These are phyloP conservation scores for Botia kubotai DNA, from an alignment of 2,797 vertebrate species.

Conservation along the genomic window DNA sequence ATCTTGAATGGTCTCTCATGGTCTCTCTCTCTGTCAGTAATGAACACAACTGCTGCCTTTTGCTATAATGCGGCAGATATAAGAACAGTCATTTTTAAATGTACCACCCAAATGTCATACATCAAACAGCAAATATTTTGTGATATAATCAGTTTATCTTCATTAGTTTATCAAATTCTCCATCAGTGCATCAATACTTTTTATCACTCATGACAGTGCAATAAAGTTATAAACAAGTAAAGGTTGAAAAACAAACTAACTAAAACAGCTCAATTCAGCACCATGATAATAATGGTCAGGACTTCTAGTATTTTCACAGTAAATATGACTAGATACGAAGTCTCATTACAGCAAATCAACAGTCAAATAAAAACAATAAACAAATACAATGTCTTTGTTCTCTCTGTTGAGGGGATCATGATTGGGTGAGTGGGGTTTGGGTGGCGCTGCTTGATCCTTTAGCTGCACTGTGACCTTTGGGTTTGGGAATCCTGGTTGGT, in stretches of 20 bases:
- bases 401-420: slow-evolving; percentile 5
- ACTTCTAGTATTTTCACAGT: background rate
- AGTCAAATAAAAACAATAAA: background rate
- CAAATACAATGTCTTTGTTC: background rate
- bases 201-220: background rate
- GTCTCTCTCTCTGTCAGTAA: too few relatives aligned
- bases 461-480: slow-evolving; percentile 77
- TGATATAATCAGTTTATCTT: too few relatives aligned
- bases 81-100: slow-evolving; percentile 10
- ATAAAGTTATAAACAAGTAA: background rate
- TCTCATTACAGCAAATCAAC: too few relatives aligned
- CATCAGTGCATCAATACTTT: slow-evolving; percentile 3
- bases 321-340: background rate
- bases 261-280: background rate
- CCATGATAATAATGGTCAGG: background rate
- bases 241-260: too few relatives aligned
- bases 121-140: background rate
- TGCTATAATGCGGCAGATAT: slow-evolving; percentile 7
- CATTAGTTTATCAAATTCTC: background rate
- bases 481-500: slow-evolving; percentile 84
- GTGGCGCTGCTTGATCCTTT: slow-evolving; percentile 70
- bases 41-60: too few relatives aligned
- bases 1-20: too few relatives aligned
- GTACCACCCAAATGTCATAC: slow-evolving; percentile 11
- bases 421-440: slow-evolving; percentile 33